phyloP scores from a whole-genome alignment of 2,888 invertebrate genomes.

The Ypsolopha scabrella region DNA sequence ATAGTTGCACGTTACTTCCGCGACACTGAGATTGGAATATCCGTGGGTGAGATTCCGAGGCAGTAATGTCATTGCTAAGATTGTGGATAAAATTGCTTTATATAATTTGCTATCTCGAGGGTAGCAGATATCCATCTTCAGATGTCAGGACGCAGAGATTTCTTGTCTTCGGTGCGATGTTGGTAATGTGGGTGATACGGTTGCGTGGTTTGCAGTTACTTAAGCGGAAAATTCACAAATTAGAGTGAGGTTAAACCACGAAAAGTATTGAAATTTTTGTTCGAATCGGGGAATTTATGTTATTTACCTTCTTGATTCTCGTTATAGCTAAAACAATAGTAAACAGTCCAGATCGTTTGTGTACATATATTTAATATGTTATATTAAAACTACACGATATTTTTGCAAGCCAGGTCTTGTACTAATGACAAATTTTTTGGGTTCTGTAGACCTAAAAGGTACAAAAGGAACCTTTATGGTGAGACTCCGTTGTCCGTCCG shows the following conservation, averaged over 20 bases:
- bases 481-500: no score
- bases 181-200: not conserved
- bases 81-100: constrained; percentile 58
- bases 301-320: not conserved
- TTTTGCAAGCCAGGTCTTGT: no score
- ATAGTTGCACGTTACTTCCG: not conserved
- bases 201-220: not conserved
- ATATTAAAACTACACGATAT: no score
- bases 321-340: no score
- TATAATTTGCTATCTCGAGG: constrained; percentile 50
- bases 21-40: constrained; percentile 29
- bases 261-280: no score
- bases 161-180: not conserved
- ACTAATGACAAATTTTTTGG: no score
- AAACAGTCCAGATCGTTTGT: no score
- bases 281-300: no score
- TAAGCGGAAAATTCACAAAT: not conserved
- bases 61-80: constrained; percentile 56
- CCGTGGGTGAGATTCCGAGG: constrained; percentile 43
- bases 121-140: constrained; percentile 39
- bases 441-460: no score
- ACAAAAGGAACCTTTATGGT: no score
- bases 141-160: constrained; percentile 26
- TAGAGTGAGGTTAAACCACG: not conserved
- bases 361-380: no score